Evolutionary conservation across 92 coral and sea anemone species (phyloP), one percentile per base, ranked within the genome.

Genomic region (Porites evermanni): DNA sequence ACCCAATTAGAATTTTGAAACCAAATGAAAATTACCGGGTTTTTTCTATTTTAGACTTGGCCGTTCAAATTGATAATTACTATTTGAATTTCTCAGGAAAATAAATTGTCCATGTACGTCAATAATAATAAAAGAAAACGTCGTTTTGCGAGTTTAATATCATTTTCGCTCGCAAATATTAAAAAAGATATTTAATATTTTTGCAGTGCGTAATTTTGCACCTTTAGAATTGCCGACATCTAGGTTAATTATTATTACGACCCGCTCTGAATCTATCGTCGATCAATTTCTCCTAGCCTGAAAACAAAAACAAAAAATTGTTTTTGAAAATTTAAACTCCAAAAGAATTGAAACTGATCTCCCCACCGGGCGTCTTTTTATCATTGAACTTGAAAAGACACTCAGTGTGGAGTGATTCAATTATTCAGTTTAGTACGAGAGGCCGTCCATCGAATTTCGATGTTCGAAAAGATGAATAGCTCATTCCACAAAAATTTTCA

Each of bases 91-190:
- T 76, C 23, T 2, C 8, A 23, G 61, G 19, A 26, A 47, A 58
- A 24, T 18, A 17, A 29, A n/a, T 76, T 76, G 20, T 76, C 80
- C 80, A 76, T 59, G 53, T 76, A 52, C 7, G 67, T 32, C 21
- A 56, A 18, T 58, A 59, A 58, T 64, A 76, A 59, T 56, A 58
- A 17, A n/a, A 76, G 13, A 24, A 26, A 59, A 6, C 44, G 50
- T 16, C 65, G 14, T 44, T 23, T 24, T 75, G 51, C 26, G 51
- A 11, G 64, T 8, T 6, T 56, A 59, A 59, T 23, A 19, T n/a
- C 65, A 56, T 23, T 52, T 16, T 47, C 6, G 67, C 63, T 19
- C 16, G 20, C 19, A 17, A 19, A 72, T 21, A 72, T 12, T 6
- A 13, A 17, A 18, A 8, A 17, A 17, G 17, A 44, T 8, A 6